phyloP scores from a whole-genome alignment of 92 coral and sea anemone species.

The Parazoanthus swiftii region DNA sequence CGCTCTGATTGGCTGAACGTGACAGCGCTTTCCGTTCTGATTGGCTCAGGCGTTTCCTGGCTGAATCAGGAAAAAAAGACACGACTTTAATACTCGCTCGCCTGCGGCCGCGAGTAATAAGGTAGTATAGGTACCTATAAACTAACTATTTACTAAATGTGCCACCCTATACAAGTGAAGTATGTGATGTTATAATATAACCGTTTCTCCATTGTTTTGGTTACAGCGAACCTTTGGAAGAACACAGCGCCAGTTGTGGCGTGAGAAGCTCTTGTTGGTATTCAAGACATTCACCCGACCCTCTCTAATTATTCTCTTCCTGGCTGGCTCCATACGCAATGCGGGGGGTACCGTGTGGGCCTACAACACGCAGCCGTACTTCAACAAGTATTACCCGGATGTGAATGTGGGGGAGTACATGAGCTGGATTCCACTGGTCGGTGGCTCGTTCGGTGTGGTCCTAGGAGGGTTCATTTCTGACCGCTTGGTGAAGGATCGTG shows the following conservation, averaged over 20 bases:
- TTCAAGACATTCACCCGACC: slow-evolving; percentile 84
- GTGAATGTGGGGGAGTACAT: slow-evolving; percentile 91
- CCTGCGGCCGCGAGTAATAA: too few species aligned
- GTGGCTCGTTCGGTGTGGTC: slow-evolving; percentile 91
- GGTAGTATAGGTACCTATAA: too few species aligned
- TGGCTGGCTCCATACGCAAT: slow-evolving; percentile 95
- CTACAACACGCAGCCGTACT: slow-evolving; percentile 96
- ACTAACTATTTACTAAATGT: too few species aligned
- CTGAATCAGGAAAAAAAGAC: too few species aligned
- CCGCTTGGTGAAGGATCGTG: slow-evolving; percentile 89
- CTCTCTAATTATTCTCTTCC: slow-evolving; percentile 76
- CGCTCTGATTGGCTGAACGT: too few species aligned
- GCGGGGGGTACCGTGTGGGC: slow-evolving; percentile 99
- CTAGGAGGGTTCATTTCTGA: slow-evolving; percentile 97
- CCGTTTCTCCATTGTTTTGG: neutral
- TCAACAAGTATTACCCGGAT: slow-evolving; percentile 91
- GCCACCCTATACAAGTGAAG: too few species aligned
- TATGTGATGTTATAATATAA: neutral
- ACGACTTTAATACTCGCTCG: too few species aligned
- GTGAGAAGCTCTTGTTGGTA: slow-evolving; percentile 60
- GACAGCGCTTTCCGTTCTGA: too few species aligned
- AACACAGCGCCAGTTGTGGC: slow-evolving; percentile 41
- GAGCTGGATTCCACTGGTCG: slow-evolving; percentile 98
- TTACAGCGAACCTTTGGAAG: slow-evolving; percentile 17
- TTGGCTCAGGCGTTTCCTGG: too few species aligned